Evolutionary conservation across 2,113 vertebrate genomes (phyloP).

Genomic region (Pontoporia blainvillei): DNA sequence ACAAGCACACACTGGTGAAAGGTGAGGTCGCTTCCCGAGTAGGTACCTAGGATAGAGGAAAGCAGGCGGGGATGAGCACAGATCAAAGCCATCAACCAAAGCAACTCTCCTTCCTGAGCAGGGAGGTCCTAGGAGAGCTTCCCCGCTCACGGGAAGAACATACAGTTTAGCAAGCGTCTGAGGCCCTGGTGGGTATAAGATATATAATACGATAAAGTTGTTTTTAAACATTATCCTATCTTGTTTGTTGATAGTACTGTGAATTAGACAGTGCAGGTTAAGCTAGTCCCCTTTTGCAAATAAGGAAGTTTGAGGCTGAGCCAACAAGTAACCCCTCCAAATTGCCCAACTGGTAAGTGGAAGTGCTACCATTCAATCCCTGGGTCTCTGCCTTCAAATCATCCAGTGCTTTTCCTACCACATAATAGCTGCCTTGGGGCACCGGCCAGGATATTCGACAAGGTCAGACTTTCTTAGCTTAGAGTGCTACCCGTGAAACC

Average conservation of each 20-base stretch:
- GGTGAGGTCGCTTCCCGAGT: constrained; percentile 79
- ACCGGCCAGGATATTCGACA: not conserved
- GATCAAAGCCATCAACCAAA: not conserved
- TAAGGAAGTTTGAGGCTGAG: not conserved
- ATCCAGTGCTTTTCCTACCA: not conserved
- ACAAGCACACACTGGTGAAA: constrained; percentile 98
- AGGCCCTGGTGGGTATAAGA: not conserved
- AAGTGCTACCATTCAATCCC: not conserved
- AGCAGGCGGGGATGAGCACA: not conserved
- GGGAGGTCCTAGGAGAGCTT: not conserved
- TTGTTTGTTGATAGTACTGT: not conserved
- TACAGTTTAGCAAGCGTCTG: not conserved
- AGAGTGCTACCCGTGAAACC: not conserved
- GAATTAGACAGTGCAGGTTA: not conserved
- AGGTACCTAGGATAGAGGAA: not conserved
- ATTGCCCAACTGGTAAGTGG: no score
- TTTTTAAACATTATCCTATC: not conserved
- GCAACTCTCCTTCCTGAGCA: not conserved
- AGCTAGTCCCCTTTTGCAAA: not conserved
- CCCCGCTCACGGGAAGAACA: not conserved
- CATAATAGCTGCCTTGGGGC: not conserved
- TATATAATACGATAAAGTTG: not conserved
- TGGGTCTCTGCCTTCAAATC: not conserved
- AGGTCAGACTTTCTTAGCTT: not conserved
- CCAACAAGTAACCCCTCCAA: not conserved